Conservation (phyloP, 2,888 invertebrate species). For the Euzophera pinguis region DNA sequence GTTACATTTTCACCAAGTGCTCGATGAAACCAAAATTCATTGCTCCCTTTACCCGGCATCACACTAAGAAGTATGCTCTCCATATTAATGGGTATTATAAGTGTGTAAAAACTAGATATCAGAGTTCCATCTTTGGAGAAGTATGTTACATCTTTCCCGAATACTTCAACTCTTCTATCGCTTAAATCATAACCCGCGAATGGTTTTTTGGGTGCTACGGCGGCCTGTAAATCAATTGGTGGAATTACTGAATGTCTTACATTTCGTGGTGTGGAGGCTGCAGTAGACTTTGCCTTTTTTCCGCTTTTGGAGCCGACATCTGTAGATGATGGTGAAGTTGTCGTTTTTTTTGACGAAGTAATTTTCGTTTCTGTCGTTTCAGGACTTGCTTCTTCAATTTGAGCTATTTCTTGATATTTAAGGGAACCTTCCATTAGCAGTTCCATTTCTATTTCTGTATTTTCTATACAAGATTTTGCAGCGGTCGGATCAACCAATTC, state of each 20-base stretch:
- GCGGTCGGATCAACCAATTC: conserved; percentile 37
- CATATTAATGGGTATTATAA: conserved; percentile 57
- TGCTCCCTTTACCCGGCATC: conserved; percentile 50
- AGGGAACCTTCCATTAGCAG: conserved; percentile 67
- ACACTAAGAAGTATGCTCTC: conserved; percentile 57
- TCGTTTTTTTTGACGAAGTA: conserved; percentile 31
- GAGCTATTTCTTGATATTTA: conserved; percentile 50
- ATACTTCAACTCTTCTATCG: conserved; percentile 63
- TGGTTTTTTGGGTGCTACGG: conserved; percentile 36
- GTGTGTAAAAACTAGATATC: conserved; percentile 48
- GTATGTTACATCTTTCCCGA: conserved; percentile 61
- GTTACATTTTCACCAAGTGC: conserved; percentile 44
- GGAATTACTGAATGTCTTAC: conserved; percentile 27
- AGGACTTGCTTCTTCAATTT: conserved; percentile 29
- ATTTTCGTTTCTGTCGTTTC: conserved; percentile 26
- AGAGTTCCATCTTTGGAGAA: conserved; percentile 65
- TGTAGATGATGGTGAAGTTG: conserved; percentile 29
- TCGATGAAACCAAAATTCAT: conserved; percentile 62
- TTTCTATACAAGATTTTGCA: conserved; percentile 46
- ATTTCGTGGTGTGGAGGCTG: conserved; percentile 33
- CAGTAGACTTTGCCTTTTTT: conserved; percentile 42
- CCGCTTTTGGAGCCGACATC: conserved; percentile 41
- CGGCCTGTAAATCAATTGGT: conserved; percentile 19
- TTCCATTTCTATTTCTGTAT: conserved; percentile 50
- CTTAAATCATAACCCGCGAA: conserved; percentile 65